Conservation (phyloP, 1,140 invertebrate species). For the Chrysoperla carnea region DNA sequence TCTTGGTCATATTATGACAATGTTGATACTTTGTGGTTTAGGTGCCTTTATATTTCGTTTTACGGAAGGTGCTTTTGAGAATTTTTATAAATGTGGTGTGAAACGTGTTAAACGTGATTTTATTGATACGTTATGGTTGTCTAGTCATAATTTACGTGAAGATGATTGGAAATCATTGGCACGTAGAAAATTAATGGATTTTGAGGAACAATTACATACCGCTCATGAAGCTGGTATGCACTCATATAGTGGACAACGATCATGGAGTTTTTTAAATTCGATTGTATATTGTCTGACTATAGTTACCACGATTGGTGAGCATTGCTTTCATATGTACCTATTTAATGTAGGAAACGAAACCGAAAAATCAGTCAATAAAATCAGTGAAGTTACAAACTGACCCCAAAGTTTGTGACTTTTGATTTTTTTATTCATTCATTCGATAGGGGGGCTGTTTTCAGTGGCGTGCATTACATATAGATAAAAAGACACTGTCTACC, state of each 20-base stretch:
- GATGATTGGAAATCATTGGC: conserved; percentile 79
- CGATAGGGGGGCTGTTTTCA: too few species aligned
- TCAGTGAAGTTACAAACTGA: too few species aligned
- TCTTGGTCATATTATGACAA: conserved; percentile 39
- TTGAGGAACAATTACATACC: conserved; percentile 70
- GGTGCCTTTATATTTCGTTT: conserved; percentile 61
- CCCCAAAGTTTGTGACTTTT: too few species aligned
- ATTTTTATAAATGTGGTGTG: conserved; percentile 73
- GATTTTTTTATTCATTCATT: too few species aligned
- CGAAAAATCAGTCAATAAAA: too few species aligned
- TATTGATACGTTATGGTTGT: conserved; percentile 59
- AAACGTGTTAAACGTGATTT: conserved; percentile 73
- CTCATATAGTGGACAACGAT: conserved; percentile 61
- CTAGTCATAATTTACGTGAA: conserved; percentile 60
- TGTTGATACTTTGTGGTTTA: conserved; percentile 55
- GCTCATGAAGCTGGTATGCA: conserved; percentile 66
- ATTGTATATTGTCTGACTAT: conserved; percentile 83
- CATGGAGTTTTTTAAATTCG: conserved; percentile 86
- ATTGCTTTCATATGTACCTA: too few species aligned
- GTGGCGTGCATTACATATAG: too few species aligned
- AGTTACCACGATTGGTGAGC: conserved; percentile 85
- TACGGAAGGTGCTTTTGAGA: conserved; percentile 64
- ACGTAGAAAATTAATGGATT: conserved; percentile 57
- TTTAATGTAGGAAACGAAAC: too few species aligned
- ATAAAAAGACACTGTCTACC: too few species aligned